Conservation (phyloP, 2,888 invertebrate genomes). For the Drosophila melanosoma region DNA sequence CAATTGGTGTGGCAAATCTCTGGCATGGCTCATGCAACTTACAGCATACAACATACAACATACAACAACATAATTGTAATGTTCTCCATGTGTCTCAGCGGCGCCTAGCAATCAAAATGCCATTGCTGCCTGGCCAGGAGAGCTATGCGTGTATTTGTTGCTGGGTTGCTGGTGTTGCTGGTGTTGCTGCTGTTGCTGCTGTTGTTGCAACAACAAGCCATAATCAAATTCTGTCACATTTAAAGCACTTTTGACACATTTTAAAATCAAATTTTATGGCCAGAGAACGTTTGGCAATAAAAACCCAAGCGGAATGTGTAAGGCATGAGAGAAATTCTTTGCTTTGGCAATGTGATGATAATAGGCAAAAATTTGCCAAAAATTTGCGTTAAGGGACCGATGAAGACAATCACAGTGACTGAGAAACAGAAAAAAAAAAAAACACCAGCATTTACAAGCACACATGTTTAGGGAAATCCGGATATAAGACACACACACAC, state of each 20-base stretch:
- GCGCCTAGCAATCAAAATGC: slow-evolving; percentile 65
- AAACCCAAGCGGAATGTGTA: slow-evolving; percentile 25
- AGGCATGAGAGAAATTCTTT: slow-evolving; percentile 19
- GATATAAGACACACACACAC: slow-evolving; percentile 9
- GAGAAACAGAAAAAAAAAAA: slow-evolving; percentile 9
- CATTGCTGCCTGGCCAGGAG: slow-evolving; percentile 34
- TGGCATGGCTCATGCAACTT: slow-evolving; percentile 32
- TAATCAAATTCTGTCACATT: slow-evolving; percentile 74
- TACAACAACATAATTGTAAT: slow-evolving; percentile 42
- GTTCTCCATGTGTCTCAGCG: slow-evolving; percentile 53
- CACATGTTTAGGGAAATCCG: slow-evolving; percentile 31
- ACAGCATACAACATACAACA: background rate
- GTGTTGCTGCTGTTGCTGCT: background rate
- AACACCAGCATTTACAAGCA: slow-evolving; percentile 26
- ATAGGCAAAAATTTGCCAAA: slow-evolving; percentile 67
- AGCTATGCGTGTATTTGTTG: slow-evolving; percentile 5
- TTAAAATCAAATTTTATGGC: slow-evolving; percentile 75
- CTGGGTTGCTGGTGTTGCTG: slow-evolving; percentile 19
- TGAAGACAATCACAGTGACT: slow-evolving; percentile 59
- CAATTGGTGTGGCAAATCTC: slow-evolving; percentile 58
- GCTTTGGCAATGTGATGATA: slow-evolving; percentile 29
- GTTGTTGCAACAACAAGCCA: slow-evolving; percentile 21
- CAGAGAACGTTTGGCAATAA: slow-evolving; percentile 59
- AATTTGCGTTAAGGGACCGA: slow-evolving; percentile 69
- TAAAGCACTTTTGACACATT: slow-evolving; percentile 77